Percentiles rank a stretch among this genome's conserved stretches.
Evolutionary conservation across 2,888 invertebrate genomes (phyloP).

Genomic region (Drosophila merina): DNA sequence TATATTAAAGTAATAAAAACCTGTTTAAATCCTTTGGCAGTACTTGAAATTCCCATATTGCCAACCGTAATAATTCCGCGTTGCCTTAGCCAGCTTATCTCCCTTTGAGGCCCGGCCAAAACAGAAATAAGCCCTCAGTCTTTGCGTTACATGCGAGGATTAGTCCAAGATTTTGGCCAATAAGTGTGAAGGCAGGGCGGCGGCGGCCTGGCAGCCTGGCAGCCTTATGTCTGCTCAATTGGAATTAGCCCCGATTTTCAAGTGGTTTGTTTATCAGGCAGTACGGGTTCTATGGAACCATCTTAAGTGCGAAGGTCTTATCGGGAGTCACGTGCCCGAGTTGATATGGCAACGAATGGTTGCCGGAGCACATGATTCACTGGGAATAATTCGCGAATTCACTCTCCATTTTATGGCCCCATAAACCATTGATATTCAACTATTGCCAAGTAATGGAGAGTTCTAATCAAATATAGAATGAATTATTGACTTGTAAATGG

Average conservation of each 20-base stretch:
- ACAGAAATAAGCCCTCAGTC: constrained; percentile 9
- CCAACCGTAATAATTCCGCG: constrained; percentile 14
- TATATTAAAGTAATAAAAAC: too few species aligned
- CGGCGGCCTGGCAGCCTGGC: constrained; percentile 8
- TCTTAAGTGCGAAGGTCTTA: constrained; percentile 48
- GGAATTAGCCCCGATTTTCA: constrained; percentile 33
- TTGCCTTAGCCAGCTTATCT: constrained; percentile 19
- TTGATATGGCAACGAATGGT: constrained; percentile 34
- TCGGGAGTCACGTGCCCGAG: constrained; percentile 62
- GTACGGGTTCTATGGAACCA: constrained; percentile 13
- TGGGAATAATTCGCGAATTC: constrained; percentile 26
- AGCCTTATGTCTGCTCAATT: constrained; percentile 46
- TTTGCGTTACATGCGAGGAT: constrained; percentile 45
- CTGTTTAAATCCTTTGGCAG: constrained; percentile 7
- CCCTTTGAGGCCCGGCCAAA: constrained; percentile 18
- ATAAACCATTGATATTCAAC: constrained; percentile 17
- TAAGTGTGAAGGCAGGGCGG: constrained; percentile 26
- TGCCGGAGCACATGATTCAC: constrained; percentile 52
- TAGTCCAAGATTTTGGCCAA: constrained; percentile 31
- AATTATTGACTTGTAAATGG: background rate
- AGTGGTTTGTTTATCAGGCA: constrained; percentile 69
- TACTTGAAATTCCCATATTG: background rate
- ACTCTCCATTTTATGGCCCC: constrained; percentile 20
- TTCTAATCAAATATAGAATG: background rate
- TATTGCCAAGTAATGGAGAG: background rate